Percentiles rank a stretch among this genome's conserved stretches.
Evolutionary conservation across 2,797 vertebrate species (phyloP).

Genomic region (Dallia pectoralis): DNA sequence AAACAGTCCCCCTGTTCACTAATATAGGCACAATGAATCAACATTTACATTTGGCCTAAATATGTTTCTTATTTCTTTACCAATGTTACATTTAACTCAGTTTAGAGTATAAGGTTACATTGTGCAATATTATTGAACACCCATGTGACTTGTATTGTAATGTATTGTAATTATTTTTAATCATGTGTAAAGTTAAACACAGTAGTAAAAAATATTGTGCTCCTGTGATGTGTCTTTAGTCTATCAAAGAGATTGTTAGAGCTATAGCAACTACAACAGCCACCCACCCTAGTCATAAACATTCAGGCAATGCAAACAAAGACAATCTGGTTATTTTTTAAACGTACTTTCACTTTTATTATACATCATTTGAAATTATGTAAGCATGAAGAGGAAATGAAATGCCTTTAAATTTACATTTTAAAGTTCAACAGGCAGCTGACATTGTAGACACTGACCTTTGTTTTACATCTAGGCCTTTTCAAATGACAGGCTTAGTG

Average conservation of each 20-base stretch:
- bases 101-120: neutral
- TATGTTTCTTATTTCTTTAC: neutral
- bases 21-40: neutral
- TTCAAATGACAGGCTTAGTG: neutral
- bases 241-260: too few species aligned
- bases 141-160: neutral
- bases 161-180: too few species aligned
- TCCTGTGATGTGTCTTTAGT: too few species aligned
- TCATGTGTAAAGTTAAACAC: too few species aligned
- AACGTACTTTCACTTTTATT: too few species aligned
- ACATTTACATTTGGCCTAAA: neutral
- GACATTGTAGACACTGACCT: neutral
- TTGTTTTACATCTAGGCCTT: neutral
- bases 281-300: too few species aligned
- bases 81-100: neutral
- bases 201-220: too few species aligned
- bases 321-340: neutral
- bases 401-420: neutral
- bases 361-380: too few species aligned
- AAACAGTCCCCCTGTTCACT: conserved; percentile 22
- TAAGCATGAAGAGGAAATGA: neutral
- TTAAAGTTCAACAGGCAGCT: neutral
- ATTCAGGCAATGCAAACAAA: too few species aligned
- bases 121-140: neutral
- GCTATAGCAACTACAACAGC: too few species aligned